phyloP scores from a whole-genome alignment of 2,888 invertebrate genomes.

The Petrolisthes cinctipes region DNA sequence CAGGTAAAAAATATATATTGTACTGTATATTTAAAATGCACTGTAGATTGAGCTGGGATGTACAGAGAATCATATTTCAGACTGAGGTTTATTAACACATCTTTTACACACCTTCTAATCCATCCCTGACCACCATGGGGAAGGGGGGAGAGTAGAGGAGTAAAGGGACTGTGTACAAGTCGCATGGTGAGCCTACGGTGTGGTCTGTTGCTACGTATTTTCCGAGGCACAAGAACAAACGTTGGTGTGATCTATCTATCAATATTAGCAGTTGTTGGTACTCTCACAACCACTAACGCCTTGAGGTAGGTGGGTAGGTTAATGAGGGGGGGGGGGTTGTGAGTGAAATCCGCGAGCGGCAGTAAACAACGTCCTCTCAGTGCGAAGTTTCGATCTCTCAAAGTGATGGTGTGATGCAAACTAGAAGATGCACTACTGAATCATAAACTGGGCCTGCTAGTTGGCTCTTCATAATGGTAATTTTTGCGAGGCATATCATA shows the following conservation, averaged over 20 bases:
- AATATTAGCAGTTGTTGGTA: constrained; percentile 26
- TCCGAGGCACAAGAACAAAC: constrained; percentile 8
- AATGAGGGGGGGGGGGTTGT: neutral
- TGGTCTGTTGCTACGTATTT: constrained; percentile 49
- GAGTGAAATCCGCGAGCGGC: constrained; percentile 48
- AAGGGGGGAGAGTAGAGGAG: no score
- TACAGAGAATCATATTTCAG: no score
- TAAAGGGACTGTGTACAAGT: no score
- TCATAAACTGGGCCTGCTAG: neutral
- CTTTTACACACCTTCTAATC: no score
- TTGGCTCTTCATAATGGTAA: neutral
- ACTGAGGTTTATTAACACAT: no score
- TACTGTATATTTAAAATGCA: no score
- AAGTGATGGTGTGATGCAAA: neutral
- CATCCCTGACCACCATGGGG: no score
- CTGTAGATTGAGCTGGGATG: no score
- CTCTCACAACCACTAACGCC: neutral
- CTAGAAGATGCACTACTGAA: constrained; percentile 7
- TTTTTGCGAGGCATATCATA: constrained; percentile 13
- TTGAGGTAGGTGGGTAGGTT: no score
- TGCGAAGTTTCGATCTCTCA: constrained; percentile 1
- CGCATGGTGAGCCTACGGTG: constrained; percentile 35
- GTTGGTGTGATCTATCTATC: constrained; percentile 21
- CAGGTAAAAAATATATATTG: no score
- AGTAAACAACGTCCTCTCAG: constrained; percentile 7